phyloP scores from a whole-genome alignment of 1,140 invertebrate species.

The Dryas iulia region DNA sequence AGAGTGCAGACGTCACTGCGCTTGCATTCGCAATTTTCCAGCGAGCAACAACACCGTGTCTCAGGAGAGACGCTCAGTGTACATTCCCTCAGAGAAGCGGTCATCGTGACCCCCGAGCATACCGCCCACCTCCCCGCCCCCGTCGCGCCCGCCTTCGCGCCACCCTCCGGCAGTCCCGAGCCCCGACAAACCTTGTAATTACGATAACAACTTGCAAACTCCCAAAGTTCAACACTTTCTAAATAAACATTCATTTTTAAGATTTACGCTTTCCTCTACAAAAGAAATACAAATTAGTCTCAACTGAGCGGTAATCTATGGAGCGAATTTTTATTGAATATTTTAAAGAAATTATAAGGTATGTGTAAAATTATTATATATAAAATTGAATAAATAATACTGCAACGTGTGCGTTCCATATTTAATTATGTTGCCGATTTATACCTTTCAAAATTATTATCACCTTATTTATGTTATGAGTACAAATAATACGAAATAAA shows the following conservation, averaged over 20 bases:
- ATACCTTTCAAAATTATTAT: no score
- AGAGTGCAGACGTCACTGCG: no score
- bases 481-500: slow-evolving; percentile 11
- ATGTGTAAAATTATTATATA: no score
- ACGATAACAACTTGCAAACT: slow-evolving; percentile 19
- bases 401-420: no score
- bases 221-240: slow-evolving; percentile 17
- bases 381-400: no score
- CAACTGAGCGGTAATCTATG: not conserved
- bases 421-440: no score
- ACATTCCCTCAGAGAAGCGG: not conserved
- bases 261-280: slow-evolving; percentile 12
- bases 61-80: not conserved
- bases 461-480: not conserved
- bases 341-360: no score
- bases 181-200: slow-evolving; percentile 24
- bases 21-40: not conserved
- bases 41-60: not conserved
- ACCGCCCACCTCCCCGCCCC: slow-evolving; percentile 3
- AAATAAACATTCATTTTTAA: slow-evolving; percentile 22
- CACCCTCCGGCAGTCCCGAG: not conserved
- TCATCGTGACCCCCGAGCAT: not conserved
- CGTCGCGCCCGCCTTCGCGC: not conserved
- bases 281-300: slow-evolving; percentile 13
- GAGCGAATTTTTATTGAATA: not conserved